These are phyloP conservation scores for Hoplias malabaricus DNA, from an alignment of 2,113 vertebrate species.

Conservation along the genomic window DNA sequence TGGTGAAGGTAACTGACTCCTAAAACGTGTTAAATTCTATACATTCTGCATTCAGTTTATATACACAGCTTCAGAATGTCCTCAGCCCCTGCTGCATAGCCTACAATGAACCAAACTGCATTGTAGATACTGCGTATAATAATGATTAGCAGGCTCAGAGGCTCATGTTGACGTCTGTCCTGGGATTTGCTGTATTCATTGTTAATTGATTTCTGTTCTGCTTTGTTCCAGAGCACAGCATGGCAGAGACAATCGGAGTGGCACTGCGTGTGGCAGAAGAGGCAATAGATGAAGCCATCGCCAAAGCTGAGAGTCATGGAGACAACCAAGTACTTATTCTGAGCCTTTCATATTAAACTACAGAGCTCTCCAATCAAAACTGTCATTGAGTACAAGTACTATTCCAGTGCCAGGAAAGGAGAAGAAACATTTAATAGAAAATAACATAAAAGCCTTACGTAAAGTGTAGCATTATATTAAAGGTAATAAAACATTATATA, in stretches of 20 bases:
- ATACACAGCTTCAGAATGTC: background rate
- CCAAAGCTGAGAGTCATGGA: constrained; percentile 82
- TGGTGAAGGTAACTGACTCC: constrained; percentile 78
- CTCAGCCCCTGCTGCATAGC: background rate
- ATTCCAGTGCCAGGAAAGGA: too few relatives aligned
- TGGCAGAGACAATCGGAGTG: constrained; percentile 88
- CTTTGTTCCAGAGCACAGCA: constrained; percentile 79
- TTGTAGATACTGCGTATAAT: too few relatives aligned
- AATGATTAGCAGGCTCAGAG: too few relatives aligned
- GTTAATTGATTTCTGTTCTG: background rate
- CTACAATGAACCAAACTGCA: background rate
- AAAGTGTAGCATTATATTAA: too few relatives aligned
- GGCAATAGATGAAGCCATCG: constrained; percentile 92
- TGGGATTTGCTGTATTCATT: too few relatives aligned
- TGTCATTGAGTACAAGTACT: too few relatives aligned
- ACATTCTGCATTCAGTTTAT: background rate
- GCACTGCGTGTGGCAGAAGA: constrained; percentile 91
- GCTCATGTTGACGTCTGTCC: background rate
- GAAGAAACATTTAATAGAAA: too few relatives aligned
- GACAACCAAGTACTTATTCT: constrained; percentile 79
- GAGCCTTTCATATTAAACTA: constrained; percentile 5
- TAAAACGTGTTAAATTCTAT: background rate
- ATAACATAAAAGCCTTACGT: too few relatives aligned
- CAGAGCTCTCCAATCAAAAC: too few relatives aligned
- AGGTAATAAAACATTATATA: too few relatives aligned